Base-by-base conservation (phyloP, 2,888 invertebrate genomes). In the Habroteleia sp. region DNA sequence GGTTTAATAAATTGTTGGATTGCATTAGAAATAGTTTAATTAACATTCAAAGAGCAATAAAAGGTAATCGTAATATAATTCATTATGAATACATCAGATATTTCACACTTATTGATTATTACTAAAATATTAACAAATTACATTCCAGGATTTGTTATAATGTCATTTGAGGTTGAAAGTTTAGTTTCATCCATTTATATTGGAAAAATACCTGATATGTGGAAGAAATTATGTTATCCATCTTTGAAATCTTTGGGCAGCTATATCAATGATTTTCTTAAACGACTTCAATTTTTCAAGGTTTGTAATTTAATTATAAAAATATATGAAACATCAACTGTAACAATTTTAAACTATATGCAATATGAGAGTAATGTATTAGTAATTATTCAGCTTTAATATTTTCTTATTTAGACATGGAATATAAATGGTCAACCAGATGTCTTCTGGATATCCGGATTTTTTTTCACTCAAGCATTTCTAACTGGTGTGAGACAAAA, bases 391-490 rank as follows among this genome's bases (percentile, higher is more conserved):
- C n/a, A n/a, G n/a, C n/a, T n/a, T n/a, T n/a, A 20, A 20, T 20
- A 35, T 16, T 46, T 31, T 1, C 0, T 56, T n/a, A 10, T 39
- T n/a, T 25, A 94, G 94, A 90, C 91, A 80, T 98, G 98, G 98
- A 95, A 92, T 85, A 91, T 93, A 25, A 85, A 92, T 56, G 96
- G 96, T 0, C 94, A 96, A 1, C 97, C 97, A 0, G 80, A 90
- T 0, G 92, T 94, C 23, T 98, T 95, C 89, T 98, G 98, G 98
- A 86, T 98, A 23, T 95, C 97, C 0, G 97, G 97, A 0, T 97
- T 98, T 89, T 98, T 94, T 90, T 98, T 97, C 88, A 97, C 97
- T 0, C 97, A 98, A 89, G 97, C 97, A 3, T 98, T 98, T 89
- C 91, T 98, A 50, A 98, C 98, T 1, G 97, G 97, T 1, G 96